Evolutionary conservation across 2,888 invertebrate species (phyloP).

Genomic region (Cenopis cana): DNA sequence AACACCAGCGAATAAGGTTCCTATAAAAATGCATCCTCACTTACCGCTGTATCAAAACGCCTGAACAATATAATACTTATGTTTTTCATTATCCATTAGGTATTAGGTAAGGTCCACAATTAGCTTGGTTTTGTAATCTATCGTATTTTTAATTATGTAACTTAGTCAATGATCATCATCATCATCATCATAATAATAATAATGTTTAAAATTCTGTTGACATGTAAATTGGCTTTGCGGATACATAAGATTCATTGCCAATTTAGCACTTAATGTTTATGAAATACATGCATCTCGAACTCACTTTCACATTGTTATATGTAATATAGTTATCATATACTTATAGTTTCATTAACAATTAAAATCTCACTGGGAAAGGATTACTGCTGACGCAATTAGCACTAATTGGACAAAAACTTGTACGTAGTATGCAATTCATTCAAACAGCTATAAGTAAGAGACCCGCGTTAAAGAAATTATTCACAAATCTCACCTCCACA

Average conservation of each 20-base stretch:
- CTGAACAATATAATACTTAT: no score
- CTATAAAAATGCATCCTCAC: neutral
- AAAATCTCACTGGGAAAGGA: neutral
- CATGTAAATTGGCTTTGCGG: no score
- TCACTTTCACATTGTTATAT: neutral
- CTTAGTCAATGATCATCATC: no score
- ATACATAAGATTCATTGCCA: no score
- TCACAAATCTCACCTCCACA: slow-evolving; percentile 14
- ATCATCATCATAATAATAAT: no score
- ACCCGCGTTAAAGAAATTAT: neutral
- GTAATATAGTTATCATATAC: neutral
- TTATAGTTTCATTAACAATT: neutral
- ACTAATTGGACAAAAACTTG: slow-evolving; percentile 27
- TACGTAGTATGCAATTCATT: slow-evolving; percentile 4
- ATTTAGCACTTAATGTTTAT: neutral
- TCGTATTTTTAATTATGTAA: no score
- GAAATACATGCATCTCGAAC: neutral
- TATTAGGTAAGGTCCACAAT: no score
- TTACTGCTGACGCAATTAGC: slow-evolving; percentile 16
- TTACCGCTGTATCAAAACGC: neutral
- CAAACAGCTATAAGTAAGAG: slow-evolving; percentile 4
- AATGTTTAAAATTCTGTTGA: no score
- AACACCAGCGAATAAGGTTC: no score
- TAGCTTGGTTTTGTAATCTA: no score
- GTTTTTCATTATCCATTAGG: no score